phyloP scores from a whole-genome alignment of 2,888 invertebrate genomes.

The Hyposoter dolosus region DNA sequence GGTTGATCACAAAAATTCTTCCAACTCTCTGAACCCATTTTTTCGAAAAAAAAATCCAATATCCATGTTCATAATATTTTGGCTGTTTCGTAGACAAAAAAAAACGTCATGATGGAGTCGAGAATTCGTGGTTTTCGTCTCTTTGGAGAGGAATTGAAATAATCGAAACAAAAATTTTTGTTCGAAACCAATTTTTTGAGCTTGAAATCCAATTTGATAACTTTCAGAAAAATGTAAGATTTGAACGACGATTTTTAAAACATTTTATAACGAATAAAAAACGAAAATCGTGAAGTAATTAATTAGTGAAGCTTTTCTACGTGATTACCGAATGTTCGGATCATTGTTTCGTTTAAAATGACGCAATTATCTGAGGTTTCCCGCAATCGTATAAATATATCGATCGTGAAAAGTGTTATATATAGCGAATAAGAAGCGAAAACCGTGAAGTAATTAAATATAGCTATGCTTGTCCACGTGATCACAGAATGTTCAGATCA shows the following conservation, averaged over 20 bases:
- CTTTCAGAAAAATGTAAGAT: not conserved
- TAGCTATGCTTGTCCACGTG: slow-evolving; percentile 1
- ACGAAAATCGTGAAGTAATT: not conserved
- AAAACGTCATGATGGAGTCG: not conserved
- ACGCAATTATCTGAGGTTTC: slow-evolving; percentile 7
- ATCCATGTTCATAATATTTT: not conserved
- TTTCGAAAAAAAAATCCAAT: not conserved
- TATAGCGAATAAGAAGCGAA: not conserved
- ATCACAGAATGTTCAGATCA: not conserved
- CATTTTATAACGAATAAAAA: not conserved
- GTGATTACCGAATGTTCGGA: not conserved
- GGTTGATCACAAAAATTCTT: not conserved
- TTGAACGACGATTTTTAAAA: not conserved
- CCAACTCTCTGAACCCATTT: not conserved
- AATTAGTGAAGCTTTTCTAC: not conserved
- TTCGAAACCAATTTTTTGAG: not conserved
- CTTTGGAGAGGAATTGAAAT: too few relatives aligned
- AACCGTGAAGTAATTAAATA: not conserved
- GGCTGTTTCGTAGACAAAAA: not conserved
- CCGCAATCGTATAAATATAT: not conserved
- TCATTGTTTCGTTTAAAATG: not conserved
- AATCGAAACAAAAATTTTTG: not conserved
- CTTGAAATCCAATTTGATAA: not conserved
- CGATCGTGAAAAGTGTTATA: not conserved
- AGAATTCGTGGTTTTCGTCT: not conserved